Conservation (phyloP, 2,113 vertebrate species). For the Rhynchomys soricoides region DNA sequence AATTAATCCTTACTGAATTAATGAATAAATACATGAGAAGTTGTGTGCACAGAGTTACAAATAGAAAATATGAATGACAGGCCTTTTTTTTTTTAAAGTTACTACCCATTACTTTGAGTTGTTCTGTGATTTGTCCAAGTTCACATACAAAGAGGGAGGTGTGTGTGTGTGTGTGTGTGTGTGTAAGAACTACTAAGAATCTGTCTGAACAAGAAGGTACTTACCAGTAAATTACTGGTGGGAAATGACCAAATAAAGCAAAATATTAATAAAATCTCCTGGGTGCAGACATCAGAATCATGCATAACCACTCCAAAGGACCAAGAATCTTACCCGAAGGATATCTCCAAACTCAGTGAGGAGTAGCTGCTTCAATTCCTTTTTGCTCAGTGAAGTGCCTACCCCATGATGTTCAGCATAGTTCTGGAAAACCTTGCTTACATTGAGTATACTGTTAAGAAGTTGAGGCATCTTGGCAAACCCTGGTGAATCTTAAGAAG, state of each 20-base stretch:
- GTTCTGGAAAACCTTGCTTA: slow-evolving; percentile 71
- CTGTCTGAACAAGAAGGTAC: not conserved
- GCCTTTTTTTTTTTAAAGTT: slow-evolving; percentile 10
- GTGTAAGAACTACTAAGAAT: not conserved
- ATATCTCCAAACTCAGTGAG: slow-evolving; percentile 73
- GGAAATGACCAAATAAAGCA: slow-evolving; percentile 34
- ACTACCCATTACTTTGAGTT: slow-evolving; percentile 20
- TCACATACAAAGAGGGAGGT: not conserved
- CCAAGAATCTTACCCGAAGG: slow-evolving; percentile 70
- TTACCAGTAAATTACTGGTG: not conserved
- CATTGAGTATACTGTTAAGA: slow-evolving; percentile 70
- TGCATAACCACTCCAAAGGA: not conserved
- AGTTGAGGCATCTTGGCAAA: slow-evolving; percentile 72
- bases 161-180: slow-evolving; percentile 23
- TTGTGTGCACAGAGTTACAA: not conserved
- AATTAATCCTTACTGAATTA: not conserved
- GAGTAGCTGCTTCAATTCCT: slow-evolving; percentile 74
- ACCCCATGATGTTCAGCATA: slow-evolving; percentile 58
- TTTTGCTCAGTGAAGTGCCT: slow-evolving; percentile 57
- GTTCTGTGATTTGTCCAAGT: not conserved
- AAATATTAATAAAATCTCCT: not conserved
- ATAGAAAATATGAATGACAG: not conserved
- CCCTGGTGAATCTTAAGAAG: not conserved
- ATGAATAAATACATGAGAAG: not conserved
- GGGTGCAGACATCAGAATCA: not conserved